These are phyloP conservation scores for Caenorhabditis panamensis DNA, from an alignment of 2,888 invertebrate species.

Conservation along the genomic window DNA sequence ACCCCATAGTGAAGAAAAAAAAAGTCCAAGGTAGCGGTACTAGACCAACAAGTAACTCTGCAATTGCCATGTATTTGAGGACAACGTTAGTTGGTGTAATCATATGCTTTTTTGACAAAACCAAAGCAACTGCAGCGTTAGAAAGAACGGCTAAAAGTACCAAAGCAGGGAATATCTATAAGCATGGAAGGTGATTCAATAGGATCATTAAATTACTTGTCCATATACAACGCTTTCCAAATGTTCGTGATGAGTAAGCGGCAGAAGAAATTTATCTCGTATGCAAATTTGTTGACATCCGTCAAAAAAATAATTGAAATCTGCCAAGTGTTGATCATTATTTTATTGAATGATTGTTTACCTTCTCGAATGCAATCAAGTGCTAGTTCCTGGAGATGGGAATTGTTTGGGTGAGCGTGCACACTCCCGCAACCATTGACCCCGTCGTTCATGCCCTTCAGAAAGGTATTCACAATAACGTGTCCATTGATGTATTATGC, in stretches of 20 bases:
- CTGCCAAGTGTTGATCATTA: background rate
- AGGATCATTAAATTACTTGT: conserved; percentile 40
- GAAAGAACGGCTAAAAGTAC: conserved; percentile 91
- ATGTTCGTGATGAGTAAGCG: conserved; percentile 55
- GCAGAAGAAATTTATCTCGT: conserved; percentile 37
- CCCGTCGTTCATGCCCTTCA: conserved; percentile 31
- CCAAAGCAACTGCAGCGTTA: conserved; percentile 92
- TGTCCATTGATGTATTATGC: no score
- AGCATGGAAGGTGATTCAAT: background rate
- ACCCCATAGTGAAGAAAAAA: conserved; percentile 79
- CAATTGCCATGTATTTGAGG: conserved; percentile 90
- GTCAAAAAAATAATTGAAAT: conserved; percentile 52
- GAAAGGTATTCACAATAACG: background rate
- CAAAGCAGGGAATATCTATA: conserved; percentile 85
- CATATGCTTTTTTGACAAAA: conserved; percentile 93
- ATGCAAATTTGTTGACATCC: conserved; percentile 60
- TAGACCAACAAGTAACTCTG: conserved; percentile 93
- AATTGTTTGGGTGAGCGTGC: conserved; percentile 29
- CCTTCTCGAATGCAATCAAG: conserved; percentile 29
- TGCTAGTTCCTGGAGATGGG: conserved; percentile 28
- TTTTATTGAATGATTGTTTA: background rate
- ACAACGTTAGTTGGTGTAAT: conserved; percentile 80
- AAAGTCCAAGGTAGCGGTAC: conserved; percentile 93
- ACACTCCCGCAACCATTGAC: conserved; percentile 25
- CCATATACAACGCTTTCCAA: conserved; percentile 67